Evolutionary conservation across 2,113 vertebrate species (phyloP), one percentile per base, ranked within the genome.

Genomic region (Pachycephala philippinensis): DNA sequence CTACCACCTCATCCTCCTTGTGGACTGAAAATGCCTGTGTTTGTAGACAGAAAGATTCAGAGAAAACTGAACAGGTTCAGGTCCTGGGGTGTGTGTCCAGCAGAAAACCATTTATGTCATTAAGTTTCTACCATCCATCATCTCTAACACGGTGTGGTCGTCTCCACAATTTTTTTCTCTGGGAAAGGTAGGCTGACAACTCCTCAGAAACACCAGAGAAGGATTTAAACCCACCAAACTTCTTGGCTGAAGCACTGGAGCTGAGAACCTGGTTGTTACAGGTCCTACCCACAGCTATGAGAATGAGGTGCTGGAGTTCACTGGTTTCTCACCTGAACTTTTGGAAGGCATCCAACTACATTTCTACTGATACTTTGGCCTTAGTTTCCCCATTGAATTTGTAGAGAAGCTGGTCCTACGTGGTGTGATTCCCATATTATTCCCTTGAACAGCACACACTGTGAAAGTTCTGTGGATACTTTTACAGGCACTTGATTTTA

Each of bases 321-420:
- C 7, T 61, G 53, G 2, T 56, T 87, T 70, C 50, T 66, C 35
- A 37, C 37, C 33, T 82, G 40, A 57, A 20, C 2, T 74, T 21
- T 8, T 53, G 37, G 69, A 75, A 66, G 40, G 10, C 24, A 72
- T 20, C 31, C 33, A 54, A 21, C 4, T 68, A 5, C 33, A 37
- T 66, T 78, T 59, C 28, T n/a, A 9, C 5, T n/a, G 42, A 5
- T 50, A 28, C 26, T 30, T 75, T 54, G 20, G 20, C 19, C 26
- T 77, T 23, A 8, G 3, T 59, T 93, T 52, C 2, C 52, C 8
- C 40, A 9, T 15, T 63, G 33, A 42, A 13, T 11, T 7, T 56
- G 31, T 3, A 40, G 27, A 49, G 49, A 33, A 76, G 16, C 50
- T 20, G 33, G 79, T 23, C 14, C 27, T 47, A 4, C 0, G 0